Conservation (phyloP, 2,888 invertebrate genomes). For the Zygothrica quintamaculata region DNA sequence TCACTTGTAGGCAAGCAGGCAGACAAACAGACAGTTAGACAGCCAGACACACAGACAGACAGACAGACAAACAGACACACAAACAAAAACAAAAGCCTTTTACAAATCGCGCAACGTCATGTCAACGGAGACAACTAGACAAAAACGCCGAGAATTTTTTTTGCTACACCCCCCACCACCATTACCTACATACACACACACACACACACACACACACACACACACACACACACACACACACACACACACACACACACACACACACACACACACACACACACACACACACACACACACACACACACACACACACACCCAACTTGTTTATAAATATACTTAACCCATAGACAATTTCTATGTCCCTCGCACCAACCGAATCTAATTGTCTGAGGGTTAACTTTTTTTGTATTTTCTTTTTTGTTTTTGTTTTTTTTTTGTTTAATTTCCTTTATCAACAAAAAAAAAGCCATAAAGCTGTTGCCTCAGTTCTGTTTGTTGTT, state of each 20-base stretch:
- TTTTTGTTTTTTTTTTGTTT: too few relatives aligned
- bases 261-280: too few relatives aligned
- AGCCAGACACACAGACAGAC: slow-evolving; percentile 17
- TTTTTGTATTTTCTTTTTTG: too few relatives aligned
- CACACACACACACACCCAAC: too few relatives aligned
- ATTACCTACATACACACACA: slow-evolving; percentile 77
- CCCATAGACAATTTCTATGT: too few relatives aligned
- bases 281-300: too few relatives aligned
- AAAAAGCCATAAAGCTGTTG: slow-evolving; percentile 41
- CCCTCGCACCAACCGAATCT: slow-evolving; percentile 42
- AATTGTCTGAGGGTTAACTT: slow-evolving; percentile 73
- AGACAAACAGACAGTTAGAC: slow-evolving; percentile 24
- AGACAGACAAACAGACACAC: too few relatives aligned
- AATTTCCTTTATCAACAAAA: slow-evolving; percentile 76
- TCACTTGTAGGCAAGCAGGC: slow-evolving; percentile 66
- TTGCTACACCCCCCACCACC: background rate
- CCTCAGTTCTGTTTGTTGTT: too few relatives aligned
- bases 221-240: too few relatives aligned
- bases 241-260: too few relatives aligned
- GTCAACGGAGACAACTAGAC: slow-evolving; percentile 79
- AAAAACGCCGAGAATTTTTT: slow-evolving; percentile 61
- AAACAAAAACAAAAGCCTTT: slow-evolving; percentile 61
- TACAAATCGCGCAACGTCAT: slow-evolving; percentile 75
- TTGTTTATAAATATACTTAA: too few relatives aligned
- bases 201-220: too few relatives aligned